phyloP scores from a whole-genome alignment of 1,140 invertebrate species.

The Cheumatopsyche charites region DNA sequence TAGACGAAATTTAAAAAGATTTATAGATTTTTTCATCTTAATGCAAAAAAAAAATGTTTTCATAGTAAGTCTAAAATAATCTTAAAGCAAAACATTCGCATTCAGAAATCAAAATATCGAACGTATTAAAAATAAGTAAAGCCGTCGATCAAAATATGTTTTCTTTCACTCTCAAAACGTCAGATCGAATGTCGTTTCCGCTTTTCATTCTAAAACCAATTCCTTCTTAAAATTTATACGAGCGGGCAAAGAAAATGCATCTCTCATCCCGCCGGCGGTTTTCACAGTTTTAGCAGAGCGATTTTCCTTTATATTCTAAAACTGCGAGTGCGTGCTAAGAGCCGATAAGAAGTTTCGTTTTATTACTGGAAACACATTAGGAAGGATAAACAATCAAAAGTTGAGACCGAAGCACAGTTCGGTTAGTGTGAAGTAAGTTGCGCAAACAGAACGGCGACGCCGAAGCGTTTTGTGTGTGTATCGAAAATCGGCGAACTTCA shows the following conservation, averaged over 20 bases:
- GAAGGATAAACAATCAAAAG: conserved; percentile 23
- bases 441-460: conserved; percentile 14
- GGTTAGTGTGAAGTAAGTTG: conserved; percentile 5
- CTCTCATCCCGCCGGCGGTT: no score
- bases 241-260: no score
- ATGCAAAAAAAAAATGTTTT: no score
- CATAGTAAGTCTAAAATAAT: no score
- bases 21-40: no score
- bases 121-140: neutral
- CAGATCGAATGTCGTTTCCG: no score
- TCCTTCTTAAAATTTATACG: no score
- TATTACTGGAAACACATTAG: conserved; percentile 25
- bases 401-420: no score
- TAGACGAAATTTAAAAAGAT: no score
- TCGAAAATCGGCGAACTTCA: conserved; percentile 3
- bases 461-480: conserved; percentile 8
- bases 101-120: neutral
- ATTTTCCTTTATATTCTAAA: conserved; percentile 1
- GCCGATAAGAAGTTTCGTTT: conserved; percentile 19
- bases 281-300: no score
- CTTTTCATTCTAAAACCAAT: no score
- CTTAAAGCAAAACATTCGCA: neutral
- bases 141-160: conserved; percentile 8
- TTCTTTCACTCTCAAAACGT: neutral
- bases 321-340: neutral